phyloP scores from a whole-genome alignment of 2,797 vertebrate genomes.

The Sebastolobus alascanus region DNA sequence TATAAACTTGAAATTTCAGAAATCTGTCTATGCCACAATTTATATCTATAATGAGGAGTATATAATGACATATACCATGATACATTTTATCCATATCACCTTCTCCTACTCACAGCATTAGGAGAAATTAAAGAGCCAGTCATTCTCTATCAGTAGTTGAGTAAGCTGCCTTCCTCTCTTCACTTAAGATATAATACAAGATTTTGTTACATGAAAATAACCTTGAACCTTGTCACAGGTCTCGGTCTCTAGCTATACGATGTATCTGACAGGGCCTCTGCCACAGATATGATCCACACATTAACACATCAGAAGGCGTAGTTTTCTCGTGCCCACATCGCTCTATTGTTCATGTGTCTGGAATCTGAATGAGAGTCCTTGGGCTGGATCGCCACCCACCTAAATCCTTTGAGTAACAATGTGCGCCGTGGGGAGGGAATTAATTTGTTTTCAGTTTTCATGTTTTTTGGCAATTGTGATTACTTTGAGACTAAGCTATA shows the following conservation, averaged over 20 bases:
- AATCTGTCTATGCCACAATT: not conserved
- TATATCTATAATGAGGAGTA: not conserved
- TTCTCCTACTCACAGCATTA: not conserved
- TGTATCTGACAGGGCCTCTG: slow-evolving; percentile 8
- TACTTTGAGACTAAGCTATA: slow-evolving; percentile 63
- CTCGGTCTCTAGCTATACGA: not conserved
- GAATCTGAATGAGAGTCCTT: slow-evolving; percentile 71
- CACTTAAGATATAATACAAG: not conserved
- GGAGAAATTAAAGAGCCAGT: not conserved
- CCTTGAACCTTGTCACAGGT: not conserved
- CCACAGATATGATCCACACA: slow-evolving; percentile 31
- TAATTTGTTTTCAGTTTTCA: slow-evolving; percentile 70
- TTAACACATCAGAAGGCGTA: slow-evolving; percentile 36
- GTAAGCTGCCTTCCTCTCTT: not conserved
- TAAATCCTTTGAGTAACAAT: slow-evolving; percentile 64
- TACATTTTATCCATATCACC: not conserved
- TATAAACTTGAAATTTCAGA: not conserved
- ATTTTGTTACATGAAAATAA: not conserved
- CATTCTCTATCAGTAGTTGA: not conserved
- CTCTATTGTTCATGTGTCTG: slow-evolving; percentile 59
- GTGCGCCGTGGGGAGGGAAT: slow-evolving; percentile 61
- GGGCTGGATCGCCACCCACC: slow-evolving; percentile 59
- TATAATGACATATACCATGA: not conserved
- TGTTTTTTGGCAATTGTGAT: slow-evolving; percentile 69
- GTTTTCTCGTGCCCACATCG: slow-evolving; percentile 43